Evolutionary conservation across 2,113 vertebrate species (phyloP).

Genomic region (Butorides virescens): DNA sequence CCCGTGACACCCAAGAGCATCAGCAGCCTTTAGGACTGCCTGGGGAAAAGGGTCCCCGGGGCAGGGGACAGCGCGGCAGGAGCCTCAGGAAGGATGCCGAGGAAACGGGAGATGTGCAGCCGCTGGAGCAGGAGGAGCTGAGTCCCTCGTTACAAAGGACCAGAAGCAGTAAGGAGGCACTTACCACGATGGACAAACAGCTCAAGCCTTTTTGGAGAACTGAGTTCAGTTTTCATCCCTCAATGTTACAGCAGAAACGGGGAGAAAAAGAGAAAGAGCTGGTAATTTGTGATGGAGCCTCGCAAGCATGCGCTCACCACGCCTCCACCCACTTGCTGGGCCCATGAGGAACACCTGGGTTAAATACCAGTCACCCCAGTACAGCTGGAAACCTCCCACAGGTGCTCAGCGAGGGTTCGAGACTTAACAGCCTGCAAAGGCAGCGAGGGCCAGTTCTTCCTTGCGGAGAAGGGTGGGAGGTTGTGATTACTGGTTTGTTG

Average conservation of each 20-base stretch:
- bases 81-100: not conserved
- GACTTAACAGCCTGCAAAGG: not conserved
- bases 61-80: accelerated
- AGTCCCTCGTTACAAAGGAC: not conserved
- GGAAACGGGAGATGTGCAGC: not conserved
- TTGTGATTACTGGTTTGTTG: not conserved
- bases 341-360: accelerated
- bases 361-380: not conserved
- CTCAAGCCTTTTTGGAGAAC: not conserved
- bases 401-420: not conserved
- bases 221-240: not conserved
- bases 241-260: not conserved
- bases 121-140: not conserved
- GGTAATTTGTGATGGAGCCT: not conserved
- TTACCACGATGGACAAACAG: not conserved
- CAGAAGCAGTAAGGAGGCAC: not conserved
- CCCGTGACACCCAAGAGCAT: not conserved
- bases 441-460: not conserved
- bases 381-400: not conserved
- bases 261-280: not conserved
- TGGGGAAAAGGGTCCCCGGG: not conserved
- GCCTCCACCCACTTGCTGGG: accelerated
- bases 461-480: not conserved
- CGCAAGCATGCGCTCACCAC: accelerated
- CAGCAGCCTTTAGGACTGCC: not conserved